phyloP scores from a whole-genome alignment of 1,140 invertebrate species.

The Gryllus bimaculatus region DNA sequence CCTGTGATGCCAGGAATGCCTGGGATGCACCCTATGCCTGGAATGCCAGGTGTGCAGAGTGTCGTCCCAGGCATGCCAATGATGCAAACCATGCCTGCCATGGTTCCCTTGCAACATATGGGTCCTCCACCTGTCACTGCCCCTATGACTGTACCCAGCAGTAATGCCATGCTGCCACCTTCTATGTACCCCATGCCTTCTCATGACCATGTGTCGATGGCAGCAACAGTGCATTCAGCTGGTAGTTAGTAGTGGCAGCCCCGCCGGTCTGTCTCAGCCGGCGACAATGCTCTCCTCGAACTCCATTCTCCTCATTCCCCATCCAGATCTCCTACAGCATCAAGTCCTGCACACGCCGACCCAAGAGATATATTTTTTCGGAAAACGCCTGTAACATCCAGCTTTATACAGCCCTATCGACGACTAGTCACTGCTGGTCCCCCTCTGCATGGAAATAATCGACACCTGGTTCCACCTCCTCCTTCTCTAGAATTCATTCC shows the following conservation, averaged over 20 bases:
- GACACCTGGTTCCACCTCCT: background rate
- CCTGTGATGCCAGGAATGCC: background rate
- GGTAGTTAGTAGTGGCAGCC: constrained; percentile 17
- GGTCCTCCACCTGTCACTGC: background rate
- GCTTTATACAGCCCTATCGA: background rate
- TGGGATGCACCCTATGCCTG: background rate
- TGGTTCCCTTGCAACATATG: background rate
- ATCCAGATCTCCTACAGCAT: background rate
- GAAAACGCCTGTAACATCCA: background rate
- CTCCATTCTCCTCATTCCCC: background rate
- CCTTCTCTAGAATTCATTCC: background rate
- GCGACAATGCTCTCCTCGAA: background rate
- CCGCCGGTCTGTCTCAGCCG: background rate
- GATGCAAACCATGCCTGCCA: background rate
- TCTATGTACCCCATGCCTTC: background rate
- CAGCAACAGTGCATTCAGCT: background rate
- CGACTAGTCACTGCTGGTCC: background rate
- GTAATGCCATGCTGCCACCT: background rate
- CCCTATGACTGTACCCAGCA: background rate
- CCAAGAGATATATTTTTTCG: background rate
- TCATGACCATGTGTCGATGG: background rate
- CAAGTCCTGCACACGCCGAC: background rate
- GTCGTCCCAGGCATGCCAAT: background rate
- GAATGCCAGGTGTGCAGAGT: background rate
- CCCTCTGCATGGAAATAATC: background rate